Evolutionary conservation across 2,113 vertebrate genomes (phyloP), one percentile per base, ranked within the genome.

Genomic region (Miniopterus natalensis): DNA sequence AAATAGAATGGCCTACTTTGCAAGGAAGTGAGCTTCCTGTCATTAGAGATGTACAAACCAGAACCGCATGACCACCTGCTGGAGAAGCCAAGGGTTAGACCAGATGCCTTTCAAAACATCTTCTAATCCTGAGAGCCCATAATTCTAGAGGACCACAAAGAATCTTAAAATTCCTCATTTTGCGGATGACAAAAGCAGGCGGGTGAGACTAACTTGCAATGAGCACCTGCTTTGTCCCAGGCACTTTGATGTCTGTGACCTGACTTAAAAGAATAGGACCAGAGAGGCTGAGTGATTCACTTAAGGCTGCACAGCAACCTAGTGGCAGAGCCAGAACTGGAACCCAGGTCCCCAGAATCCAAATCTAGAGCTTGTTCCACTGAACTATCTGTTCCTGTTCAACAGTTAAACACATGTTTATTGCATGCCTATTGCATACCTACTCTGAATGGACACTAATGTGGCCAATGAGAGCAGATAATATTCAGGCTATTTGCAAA

Each of bases 281-380:
- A 75, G 40, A 77, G 55, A 74, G 23, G 10, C 25, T 66, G 55
- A 73, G 21, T 68, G 73, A 80, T 79, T 65, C 57, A 89, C 65
- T 95, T 65, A 94, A 89, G 93, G 91, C 87, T 97, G 83, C 95
- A 94, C 96, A 97, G 92, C 57, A 88, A 86, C 51, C 95, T 97
- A 93, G 90, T 96, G 73, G 21, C 93, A 97, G 94, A 70, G 96
- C 4, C 17, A 65, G 47, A 81, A 95, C 11, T 84, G 65, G 84
- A 96, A 97, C 78, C 78, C 93, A 97, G 85, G 84, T 93, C 31
- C 15, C 65, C 87, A 81, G 65, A 61, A 79, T 66, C 0, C 45
- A 84, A 92, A 81, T 75, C 78, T 83, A 45, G 65, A 84, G 85
- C 81, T 98, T 70, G 93, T 77, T 68, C 57, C 93, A 93, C 93